phyloP scores from a whole-genome alignment of 2,888 invertebrate genomes.

The Acanthosepion pharaonis region DNA sequence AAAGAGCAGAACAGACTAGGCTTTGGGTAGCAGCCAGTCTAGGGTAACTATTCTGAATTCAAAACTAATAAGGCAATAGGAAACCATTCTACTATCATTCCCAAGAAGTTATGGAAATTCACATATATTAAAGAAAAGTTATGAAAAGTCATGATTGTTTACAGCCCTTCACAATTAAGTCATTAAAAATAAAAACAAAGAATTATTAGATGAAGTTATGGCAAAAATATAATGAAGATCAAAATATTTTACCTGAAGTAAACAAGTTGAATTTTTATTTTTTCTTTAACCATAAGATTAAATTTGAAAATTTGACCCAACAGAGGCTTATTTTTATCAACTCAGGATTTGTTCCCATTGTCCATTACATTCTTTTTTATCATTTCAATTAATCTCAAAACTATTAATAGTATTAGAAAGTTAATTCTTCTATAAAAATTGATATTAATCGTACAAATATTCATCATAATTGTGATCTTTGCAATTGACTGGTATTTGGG shows the following conservation, averaged over 20 bases:
- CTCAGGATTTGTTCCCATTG: not conserved
- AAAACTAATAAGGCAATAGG: too few relatives aligned
- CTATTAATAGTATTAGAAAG: not conserved
- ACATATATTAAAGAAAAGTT: too few relatives aligned
- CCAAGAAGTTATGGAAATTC: too few relatives aligned
- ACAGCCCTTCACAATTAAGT: too few relatives aligned
- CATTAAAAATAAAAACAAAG: too few relatives aligned
- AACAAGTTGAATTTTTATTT: not conserved
- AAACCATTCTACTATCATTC: too few relatives aligned
- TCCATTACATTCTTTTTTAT: too few relatives aligned
- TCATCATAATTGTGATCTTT: not conserved
- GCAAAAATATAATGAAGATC: not conserved
- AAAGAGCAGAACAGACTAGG: too few relatives aligned
- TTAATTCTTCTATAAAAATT: not conserved
- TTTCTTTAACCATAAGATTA: not conserved
- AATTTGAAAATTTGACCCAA: not conserved
- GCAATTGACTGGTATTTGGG: not conserved
- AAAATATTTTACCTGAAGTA: not conserved
- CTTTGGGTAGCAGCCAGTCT: too few relatives aligned
- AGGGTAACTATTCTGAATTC: too few relatives aligned
- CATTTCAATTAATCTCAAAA: not conserved
- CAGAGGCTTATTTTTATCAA: not conserved
- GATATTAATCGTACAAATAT: not conserved
- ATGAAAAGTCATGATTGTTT: too few relatives aligned
- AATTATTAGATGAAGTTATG: too few relatives aligned